Base-by-base conservation (phyloP, 2,797 vertebrate genomes). In the Enteromius afrohamiltoni region DNA sequence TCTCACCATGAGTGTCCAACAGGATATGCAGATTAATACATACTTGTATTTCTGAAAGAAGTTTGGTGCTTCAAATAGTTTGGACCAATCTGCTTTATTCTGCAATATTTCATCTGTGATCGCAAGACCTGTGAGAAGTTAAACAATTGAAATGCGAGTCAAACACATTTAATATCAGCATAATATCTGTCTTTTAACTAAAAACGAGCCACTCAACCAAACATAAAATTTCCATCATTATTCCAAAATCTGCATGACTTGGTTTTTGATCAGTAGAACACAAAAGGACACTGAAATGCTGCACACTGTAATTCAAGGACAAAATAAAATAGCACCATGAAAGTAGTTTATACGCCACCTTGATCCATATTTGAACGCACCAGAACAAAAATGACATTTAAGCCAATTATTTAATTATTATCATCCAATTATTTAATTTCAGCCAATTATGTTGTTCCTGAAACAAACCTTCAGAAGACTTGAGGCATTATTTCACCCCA, bases 11-110 rank as follows among this genome's bases (percentile, higher is more conserved):
- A 85, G 85, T 87, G 85, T 90, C 90, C 92, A 87, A 92, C 90
- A 92, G 88, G 89, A 89, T 89, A 95, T 92, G 93, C 94, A 93
- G 93, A 93, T 93, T 93, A 95, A 96, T 97, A 97, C 97, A 96
- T 98, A 97, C 97, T 97, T 96, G 96, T 97, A 98, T 94, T 97
- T 97, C 82, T 96, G 95, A 95, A 97, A 96, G 95, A 98, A 97
- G 95, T 97, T 96, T 93, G 96, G 95, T 91, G 94, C 95, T 95
- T 97, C 96, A 95, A 97, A 97, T 92, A 97, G 95, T 95, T 97
- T 96, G 94, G 95, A 95, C 96, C 97, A 98, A 88, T 96, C 94
- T 91, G 95, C 95, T 95, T 96, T 96, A 93, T 94, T 95, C 94
- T 96, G 94, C 93, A 96, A 93, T 92, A 97, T 97, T 93, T 97